Base-by-base conservation (phyloP, 23 tunicate genomes). In the Styela plicata region DNA sequence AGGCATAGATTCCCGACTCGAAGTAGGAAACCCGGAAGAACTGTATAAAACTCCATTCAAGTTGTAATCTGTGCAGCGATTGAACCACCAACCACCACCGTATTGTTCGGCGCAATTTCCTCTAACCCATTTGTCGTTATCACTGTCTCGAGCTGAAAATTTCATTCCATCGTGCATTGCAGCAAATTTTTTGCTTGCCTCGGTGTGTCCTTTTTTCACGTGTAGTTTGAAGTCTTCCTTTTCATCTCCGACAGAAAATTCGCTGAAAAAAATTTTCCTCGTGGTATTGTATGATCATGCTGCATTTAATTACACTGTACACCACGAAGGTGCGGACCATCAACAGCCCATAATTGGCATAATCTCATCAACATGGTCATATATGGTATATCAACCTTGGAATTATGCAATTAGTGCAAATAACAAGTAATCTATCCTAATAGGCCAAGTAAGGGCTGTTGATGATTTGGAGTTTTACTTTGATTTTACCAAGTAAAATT, bases 71-170 rank as follows among this genome's bases (percentile, higher is more conserved):
- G 77, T 71, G 35, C 77, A 71, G 17, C 35, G 32, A 34, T 71
- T 32, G 29, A 71, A 71, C 77, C 77, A 71, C 77, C 77, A 71
- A 3, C 77, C 77, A 32, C 77, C 77, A 21, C 35, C 24, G 77
- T 30, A 71, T 18, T 18, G 13, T 3, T 32, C 34, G 36, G 77
- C 36, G 36, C 77, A 71, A 28, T 31, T 22, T 26, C 77, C 36
- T 2, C 7, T 32, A 16, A 2, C 34, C 77, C 77, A 71, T 22
- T 29, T 3, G 77, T 71, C 77, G 17, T 71, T 71, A 36, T 71
- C 77, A 26, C 32, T 22, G 17, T 71, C 77, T 16, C 35, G 32
- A 16, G 77, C 34, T 33, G 77, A 19, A 29, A 71, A 71, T 17
- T 71, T 71, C 77, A 71, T 71, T 2, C 35, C 77, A 36, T 71